Conservation (phyloP, 2,797 vertebrate genomes). For the Craterocephalus amniculus region DNA sequence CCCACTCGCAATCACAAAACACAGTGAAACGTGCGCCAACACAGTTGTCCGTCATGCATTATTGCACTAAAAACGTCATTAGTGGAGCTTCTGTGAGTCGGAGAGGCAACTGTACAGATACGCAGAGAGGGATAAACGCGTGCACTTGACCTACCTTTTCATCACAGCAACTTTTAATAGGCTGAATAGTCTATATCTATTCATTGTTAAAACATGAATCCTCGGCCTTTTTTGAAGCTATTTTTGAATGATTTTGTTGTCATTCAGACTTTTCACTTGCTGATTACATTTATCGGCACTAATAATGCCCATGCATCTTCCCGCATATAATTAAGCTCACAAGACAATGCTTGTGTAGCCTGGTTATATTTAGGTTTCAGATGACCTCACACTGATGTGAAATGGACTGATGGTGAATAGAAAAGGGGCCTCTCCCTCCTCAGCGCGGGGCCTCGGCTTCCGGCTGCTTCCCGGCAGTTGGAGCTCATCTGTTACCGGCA, state of each 20-base stretch:
- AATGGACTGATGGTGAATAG: conserved; percentile 44
- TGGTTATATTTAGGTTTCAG: conserved; percentile 64
- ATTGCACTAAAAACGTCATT: conserved; percentile 55
- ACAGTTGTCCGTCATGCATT: conserved; percentile 22
- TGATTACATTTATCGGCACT: conserved; percentile 4
- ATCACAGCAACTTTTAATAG: background rate
- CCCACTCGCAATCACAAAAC: conserved; percentile 57
- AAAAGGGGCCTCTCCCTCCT: conserved; percentile 26
- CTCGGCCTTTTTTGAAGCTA: no score
- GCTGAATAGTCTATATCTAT: no score
- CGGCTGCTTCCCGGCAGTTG: conserved; percentile 76
- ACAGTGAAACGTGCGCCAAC: conserved; percentile 54
- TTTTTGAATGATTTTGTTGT: background rate
- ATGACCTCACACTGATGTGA: conserved; percentile 63
- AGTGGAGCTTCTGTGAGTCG: background rate
- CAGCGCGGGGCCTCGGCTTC: conserved; percentile 27
- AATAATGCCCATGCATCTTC: conserved; percentile 11
- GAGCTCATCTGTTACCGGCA: conserved; percentile 68
- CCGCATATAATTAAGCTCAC: conserved; percentile 7
- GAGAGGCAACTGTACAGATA: background rate
- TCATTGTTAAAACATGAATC: no score
- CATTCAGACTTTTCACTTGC: background rate
- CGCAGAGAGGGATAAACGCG: background rate
- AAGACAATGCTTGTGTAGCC: background rate
- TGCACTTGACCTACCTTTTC: conserved; percentile 13